Percentiles rank a stretch among this genome's conserved stretches.
Conservation (phyloP, 2,797 vertebrate genomes). For the Pseudochaenichthys georgianus region DNA sequence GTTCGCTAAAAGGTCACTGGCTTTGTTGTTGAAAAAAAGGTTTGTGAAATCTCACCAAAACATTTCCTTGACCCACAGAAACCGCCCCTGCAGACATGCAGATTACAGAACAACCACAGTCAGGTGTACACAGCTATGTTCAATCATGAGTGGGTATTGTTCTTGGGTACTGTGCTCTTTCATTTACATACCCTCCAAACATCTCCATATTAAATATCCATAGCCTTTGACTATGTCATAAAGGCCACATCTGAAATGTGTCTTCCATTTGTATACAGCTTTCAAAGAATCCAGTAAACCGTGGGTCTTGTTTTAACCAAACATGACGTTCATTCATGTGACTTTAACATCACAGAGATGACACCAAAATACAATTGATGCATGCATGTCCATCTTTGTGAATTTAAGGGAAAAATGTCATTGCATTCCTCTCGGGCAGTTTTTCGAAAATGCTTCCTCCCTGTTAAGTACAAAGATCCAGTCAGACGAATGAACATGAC, state of each 20-base stretch:
- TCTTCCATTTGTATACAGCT: conserved; percentile 1
- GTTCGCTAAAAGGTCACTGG: conserved; percentile 62
- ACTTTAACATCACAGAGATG: conserved; percentile 17
- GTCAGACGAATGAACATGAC: conserved; percentile 39
- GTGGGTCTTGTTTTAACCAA: conserved; percentile 19
- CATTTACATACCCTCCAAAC: conserved; percentile 54
- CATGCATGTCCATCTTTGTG: conserved; percentile 42
- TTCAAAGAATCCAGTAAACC: conserved; percentile 26
- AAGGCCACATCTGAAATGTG: background rate
- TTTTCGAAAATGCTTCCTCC: conserved; percentile 18
- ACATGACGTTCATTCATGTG: conserved; percentile 23
- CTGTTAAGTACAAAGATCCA: conserved; percentile 28
- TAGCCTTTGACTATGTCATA: conserved; percentile 1
- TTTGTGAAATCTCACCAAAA: conserved; percentile 48
- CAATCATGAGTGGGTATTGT: conserved; percentile 17
- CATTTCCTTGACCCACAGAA: conserved; percentile 43
- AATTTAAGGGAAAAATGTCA: conserved; percentile 43
- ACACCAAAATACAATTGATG: conserved; percentile 30
- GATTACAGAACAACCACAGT: conserved; percentile 65
- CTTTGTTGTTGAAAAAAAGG: conserved; percentile 51
- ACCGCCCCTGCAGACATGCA: conserved; percentile 53
- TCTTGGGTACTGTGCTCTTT: conserved; percentile 55
- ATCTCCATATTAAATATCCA: conserved; percentile 10
- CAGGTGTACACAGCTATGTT: conserved; percentile 37
- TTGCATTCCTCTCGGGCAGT: conserved; percentile 44